phyloP scores from a whole-genome alignment of 2,888 invertebrate genomes.

The Byasa hedistus region DNA sequence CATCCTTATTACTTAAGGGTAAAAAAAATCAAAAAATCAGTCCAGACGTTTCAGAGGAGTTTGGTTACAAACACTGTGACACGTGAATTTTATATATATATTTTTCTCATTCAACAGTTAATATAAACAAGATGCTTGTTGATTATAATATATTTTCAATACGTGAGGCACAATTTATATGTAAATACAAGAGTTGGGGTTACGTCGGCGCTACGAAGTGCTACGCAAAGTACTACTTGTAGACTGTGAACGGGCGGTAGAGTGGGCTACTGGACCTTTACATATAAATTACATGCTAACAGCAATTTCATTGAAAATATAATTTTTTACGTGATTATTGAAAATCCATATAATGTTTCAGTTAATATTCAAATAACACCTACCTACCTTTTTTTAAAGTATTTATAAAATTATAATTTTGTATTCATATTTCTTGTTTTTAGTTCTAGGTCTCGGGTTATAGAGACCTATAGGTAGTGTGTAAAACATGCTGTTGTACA shows the following conservation, averaged over 20 bases:
- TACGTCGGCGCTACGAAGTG: constrained; percentile 35
- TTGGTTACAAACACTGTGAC: too few relatives aligned
- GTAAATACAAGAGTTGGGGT: constrained; percentile 42
- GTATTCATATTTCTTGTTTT: too few relatives aligned
- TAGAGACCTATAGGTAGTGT: too few relatives aligned
- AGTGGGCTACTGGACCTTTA: constrained; percentile 41
- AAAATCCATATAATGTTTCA: constrained; percentile 34
- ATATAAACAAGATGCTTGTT: background rate
- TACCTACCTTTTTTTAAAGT: too few relatives aligned
- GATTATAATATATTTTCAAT: constrained; percentile 34
- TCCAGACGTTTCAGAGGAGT: too few relatives aligned
- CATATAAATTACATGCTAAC: constrained; percentile 54
- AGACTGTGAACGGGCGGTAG: constrained; percentile 16
- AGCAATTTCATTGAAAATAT: constrained; percentile 51
- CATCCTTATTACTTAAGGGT: too few relatives aligned
- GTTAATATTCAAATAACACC: too few relatives aligned
- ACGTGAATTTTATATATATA: background rate
- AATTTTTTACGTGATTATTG: constrained; percentile 46
- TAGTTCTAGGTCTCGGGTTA: too few relatives aligned
- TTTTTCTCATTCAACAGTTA: background rate
- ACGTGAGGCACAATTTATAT: constrained; percentile 50
- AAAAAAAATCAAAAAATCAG: too few relatives aligned
- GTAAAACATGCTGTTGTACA: too few relatives aligned
- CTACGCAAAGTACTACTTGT: constrained; percentile 33
- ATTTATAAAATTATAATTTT: too few relatives aligned